Evolutionary conservation across 2,113 vertebrate species (phyloP).

Genomic region (Isichthys henryi): DNA sequence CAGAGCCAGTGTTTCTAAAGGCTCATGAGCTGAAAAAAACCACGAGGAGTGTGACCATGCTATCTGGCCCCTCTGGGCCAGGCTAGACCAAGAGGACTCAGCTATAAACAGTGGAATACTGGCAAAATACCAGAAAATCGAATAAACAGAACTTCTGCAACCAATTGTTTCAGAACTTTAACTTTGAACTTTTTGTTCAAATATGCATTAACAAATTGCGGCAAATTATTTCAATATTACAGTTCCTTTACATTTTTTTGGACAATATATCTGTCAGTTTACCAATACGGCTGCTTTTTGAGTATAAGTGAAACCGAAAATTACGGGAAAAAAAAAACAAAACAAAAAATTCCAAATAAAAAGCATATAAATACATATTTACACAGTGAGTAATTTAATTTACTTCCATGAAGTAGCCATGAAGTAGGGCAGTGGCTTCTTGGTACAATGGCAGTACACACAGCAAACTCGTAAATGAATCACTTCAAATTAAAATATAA

Average conservation of each 20-base stretch:
- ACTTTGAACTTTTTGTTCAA: background rate
- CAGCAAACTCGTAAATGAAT: conserved; percentile 29
- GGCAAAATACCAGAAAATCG: background rate
- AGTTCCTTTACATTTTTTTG: background rate
- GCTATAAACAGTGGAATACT: conserved; percentile 2
- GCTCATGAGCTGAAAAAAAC: conserved; percentile 26
- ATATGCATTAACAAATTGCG: background rate
- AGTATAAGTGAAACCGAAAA: conserved; percentile 28
- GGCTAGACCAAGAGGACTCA: background rate
- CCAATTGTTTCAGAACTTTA: background rate
- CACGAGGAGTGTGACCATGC: conserved; percentile 27
- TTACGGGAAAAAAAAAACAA: conserved; percentile 25
- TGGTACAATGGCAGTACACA: conserved; percentile 28
- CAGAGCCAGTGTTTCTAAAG: conserved; percentile 36
- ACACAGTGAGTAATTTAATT: conserved; percentile 43
- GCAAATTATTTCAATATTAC: background rate
- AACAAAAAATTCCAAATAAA: conserved; percentile 20
- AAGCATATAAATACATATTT: conserved; percentile 58
- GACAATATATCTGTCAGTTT: background rate
- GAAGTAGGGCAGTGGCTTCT: conserved; percentile 37
- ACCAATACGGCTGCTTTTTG: conserved; percentile 19
- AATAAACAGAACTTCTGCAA: background rate
- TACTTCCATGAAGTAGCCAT: conserved; percentile 31
- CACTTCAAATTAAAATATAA: conserved; percentile 31
- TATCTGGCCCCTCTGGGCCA: background rate